These are phyloP conservation scores for Melanotaenia parkinsoni DNA, from an alignment of 2,797 vertebrate species.

Conservation along the genomic window DNA sequence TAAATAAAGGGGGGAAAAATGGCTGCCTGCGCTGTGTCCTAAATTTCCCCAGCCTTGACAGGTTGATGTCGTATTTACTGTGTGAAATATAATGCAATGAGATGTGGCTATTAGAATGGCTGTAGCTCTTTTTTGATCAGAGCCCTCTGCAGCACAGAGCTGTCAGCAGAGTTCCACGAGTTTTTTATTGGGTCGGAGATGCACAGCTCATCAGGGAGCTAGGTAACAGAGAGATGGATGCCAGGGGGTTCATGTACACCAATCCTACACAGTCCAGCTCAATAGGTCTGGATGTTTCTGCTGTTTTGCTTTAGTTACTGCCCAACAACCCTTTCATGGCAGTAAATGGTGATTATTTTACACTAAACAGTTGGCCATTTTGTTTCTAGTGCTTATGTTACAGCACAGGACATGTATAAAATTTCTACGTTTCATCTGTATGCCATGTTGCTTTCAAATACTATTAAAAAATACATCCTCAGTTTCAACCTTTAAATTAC, in stretches of 20 bases:
- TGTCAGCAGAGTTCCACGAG: constrained; percentile 62
- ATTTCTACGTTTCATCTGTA: not conserved
- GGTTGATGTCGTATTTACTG: constrained; percentile 80
- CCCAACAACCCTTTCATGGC: constrained; percentile 4
- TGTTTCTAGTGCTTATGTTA: not conserved
- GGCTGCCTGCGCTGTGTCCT: constrained; percentile 62
- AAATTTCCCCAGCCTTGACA: constrained; percentile 73
- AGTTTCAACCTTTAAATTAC: too few relatives aligned
- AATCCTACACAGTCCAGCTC: constrained; percentile 32
- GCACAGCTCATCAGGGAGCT: constrained; percentile 64
- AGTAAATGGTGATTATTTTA: constrained; percentile 16
- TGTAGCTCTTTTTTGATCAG: constrained; percentile 77
- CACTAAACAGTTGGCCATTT: constrained; percentile 1
- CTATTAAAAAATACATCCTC: not conserved
- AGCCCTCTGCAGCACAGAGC: constrained; percentile 68
- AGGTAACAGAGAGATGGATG: constrained; percentile 59
- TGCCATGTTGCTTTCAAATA: not conserved
- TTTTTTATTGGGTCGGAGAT: constrained; percentile 73
- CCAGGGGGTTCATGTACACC: constrained; percentile 42
- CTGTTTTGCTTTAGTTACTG: constrained; percentile 26
- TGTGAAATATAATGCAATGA: constrained; percentile 82
- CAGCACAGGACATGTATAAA: not conserved
- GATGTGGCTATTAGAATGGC: constrained; percentile 78
- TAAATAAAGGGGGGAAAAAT: constrained; percentile 58
- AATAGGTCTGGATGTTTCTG: constrained; percentile 32